phyloP scores from a whole-genome alignment of 2,797 vertebrate species.

The Crocidura indochinensis region DNA sequence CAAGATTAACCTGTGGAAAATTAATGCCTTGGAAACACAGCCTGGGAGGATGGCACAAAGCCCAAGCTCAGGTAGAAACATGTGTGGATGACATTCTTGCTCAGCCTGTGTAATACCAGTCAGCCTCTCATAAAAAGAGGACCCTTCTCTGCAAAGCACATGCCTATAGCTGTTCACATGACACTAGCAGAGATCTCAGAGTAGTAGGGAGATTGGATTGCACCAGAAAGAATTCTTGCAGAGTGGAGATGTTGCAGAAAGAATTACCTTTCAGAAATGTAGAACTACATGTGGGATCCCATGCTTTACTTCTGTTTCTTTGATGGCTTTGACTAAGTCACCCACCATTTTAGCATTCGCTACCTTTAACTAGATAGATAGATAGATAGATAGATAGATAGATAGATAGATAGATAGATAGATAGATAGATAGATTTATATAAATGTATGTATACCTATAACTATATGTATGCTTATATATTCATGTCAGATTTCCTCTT shows the following conservation, averaged over 20 bases:
- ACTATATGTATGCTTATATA: no score
- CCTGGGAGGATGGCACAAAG: conserved; percentile 87
- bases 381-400: no score
- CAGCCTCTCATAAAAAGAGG: conserved; percentile 40
- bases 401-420: no score
- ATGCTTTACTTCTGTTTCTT: conserved; percentile 11
- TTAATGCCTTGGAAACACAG: conserved; percentile 89
- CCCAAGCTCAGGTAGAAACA: conserved; percentile 89
- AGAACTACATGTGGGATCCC: not conserved
- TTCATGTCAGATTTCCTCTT: no score
- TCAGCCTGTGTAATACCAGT: conserved; percentile 79
- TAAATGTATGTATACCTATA: no score
- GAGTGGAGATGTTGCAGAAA: not conserved
- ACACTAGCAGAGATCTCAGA: conserved; percentile 22
- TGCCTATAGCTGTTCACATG: not conserved
- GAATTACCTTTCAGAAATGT: not conserved
- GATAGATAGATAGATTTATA: no score
- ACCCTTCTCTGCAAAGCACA: conserved; percentile 21
- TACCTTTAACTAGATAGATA: not conserved
- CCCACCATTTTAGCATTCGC: not conserved
- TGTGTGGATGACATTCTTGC: conserved; percentile 91
- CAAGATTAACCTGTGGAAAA: conserved; percentile 85
- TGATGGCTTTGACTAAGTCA: not conserved
- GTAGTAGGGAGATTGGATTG: not conserved
- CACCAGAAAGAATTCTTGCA: not conserved